Conservation (phyloP, 1,140 invertebrate species). For the Cydia amplana region DNA sequence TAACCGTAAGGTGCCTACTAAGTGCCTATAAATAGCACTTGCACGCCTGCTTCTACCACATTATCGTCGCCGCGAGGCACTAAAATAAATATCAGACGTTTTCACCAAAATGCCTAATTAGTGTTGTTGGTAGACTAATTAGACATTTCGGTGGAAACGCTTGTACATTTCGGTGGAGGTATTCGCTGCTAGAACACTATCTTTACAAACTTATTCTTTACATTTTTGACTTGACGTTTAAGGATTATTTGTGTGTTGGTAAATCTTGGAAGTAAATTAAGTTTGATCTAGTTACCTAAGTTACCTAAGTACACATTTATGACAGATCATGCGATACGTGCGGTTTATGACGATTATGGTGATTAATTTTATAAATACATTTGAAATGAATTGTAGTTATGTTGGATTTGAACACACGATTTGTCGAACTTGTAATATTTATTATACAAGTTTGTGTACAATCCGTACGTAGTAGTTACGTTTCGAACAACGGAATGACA, state of each 20-base stretch:
- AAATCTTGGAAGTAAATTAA: too few relatives aligned
- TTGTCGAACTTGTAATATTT: too few relatives aligned
- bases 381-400: not conserved
- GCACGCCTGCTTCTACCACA: slow-evolving; percentile 19
- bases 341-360: not conserved
- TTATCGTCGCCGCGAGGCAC: slow-evolving; percentile 33
- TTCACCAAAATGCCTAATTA: slow-evolving; percentile 39
- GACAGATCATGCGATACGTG: not conserved
- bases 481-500: too few relatives aligned
- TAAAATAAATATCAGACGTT: slow-evolving; percentile 32
- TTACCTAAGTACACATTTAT: too few relatives aligned
- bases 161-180: not conserved
- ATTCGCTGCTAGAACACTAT: not conserved
- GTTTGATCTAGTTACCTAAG: too few relatives aligned
- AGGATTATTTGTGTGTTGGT: too few relatives aligned
- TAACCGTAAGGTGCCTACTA: slow-evolving; percentile 14
- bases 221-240: too few relatives aligned
- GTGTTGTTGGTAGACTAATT: not conserved
- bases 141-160: not conserved
- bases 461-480: too few relatives aligned
- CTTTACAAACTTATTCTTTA: not conserved
- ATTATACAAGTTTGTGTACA: too few relatives aligned
- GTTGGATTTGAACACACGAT: not conserved
- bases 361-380: not conserved
- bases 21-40: slow-evolving; percentile 22